These are phyloP conservation scores for Phoenoteleia sp. DNA, from an alignment of 2,888 invertebrate genomes.

Conservation along the genomic window DNA sequence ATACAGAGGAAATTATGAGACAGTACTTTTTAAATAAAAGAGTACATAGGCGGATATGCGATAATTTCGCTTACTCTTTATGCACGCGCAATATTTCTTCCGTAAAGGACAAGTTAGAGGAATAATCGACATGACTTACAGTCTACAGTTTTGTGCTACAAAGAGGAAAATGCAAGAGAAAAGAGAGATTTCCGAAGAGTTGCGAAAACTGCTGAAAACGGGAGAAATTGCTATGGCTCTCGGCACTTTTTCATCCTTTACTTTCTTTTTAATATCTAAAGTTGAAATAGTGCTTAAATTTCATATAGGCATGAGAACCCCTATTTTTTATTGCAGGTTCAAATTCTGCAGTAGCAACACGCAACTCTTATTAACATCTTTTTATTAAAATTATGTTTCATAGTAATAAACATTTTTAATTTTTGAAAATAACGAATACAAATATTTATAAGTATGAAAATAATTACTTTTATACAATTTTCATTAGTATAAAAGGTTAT, in stretches of 20 bases:
- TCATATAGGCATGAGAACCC: slow-evolving; percentile 42
- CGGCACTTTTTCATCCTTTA: slow-evolving; percentile 54
- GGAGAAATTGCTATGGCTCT: slow-evolving; percentile 66
- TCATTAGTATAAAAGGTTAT: too few species aligned
- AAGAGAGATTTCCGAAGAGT: slow-evolving; percentile 51
- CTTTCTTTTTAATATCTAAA: slow-evolving; percentile 61
- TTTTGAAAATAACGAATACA: too few species aligned
- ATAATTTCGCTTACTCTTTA: slow-evolving; percentile 16
- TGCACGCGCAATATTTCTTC: slow-evolving; percentile 60
- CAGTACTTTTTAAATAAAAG: background rate
- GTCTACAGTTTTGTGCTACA: slow-evolving; percentile 63
- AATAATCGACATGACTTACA: slow-evolving; percentile 64
- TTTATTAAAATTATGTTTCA: too few species aligned
- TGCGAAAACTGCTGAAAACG: slow-evolving; percentile 60
- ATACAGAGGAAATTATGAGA: background rate
- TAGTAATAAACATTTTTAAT: too few species aligned
- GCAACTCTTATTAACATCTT: too few species aligned
- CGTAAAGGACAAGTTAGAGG: slow-evolving; percentile 58
- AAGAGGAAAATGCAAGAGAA: slow-evolving; percentile 58
- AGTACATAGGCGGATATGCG: background rate
- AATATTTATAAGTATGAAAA: too few species aligned
- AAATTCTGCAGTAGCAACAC: too few species aligned
- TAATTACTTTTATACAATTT: too few species aligned
- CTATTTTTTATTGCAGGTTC: too few species aligned
- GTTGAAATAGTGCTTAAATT: slow-evolving; percentile 43